Conservation (phyloP, 2,797 vertebrate genomes). For the Typhlichthys subterraneus region DNA sequence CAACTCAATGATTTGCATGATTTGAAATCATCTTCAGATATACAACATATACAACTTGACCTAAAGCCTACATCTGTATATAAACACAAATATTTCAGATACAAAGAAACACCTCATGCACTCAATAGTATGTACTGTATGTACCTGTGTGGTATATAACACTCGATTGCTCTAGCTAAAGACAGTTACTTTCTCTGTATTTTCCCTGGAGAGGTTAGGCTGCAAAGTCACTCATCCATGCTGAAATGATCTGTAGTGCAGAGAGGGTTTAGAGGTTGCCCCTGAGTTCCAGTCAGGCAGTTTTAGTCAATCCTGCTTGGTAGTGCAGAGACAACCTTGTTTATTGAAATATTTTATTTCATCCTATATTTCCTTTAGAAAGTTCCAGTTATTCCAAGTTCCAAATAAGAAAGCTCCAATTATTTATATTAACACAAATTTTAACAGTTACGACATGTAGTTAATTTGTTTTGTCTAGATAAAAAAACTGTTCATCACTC, state of each 20-base stretch:
- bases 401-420: too few species aligned
- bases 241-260: conserved; percentile 27
- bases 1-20: background rate
- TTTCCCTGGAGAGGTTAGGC: conserved; percentile 23
- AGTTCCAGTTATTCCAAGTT: too few species aligned
- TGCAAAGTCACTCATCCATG: conserved; percentile 37
- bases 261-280: conserved; percentile 1
- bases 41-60: background rate
- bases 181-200: conserved; percentile 31
- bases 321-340: too few species aligned
- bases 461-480: too few species aligned
- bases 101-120: conserved; percentile 1
- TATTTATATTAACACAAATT: too few species aligned
- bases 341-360: too few species aligned
- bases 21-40: background rate
- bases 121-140: background rate
- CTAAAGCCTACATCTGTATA: background rate
- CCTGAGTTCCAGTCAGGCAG: conserved; percentile 13
- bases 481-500: too few species aligned
- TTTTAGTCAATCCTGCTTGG: too few species aligned
- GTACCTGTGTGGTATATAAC: background rate
- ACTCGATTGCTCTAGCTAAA: conserved; percentile 20
- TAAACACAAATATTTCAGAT: background rate
- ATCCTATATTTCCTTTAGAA: too few species aligned
- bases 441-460: too few species aligned